Evolutionary conservation across 2,888 invertebrate genomes (phyloP), one percentile per base, ranked within the genome.

Genomic region (Scaptomyza parva): DNA sequence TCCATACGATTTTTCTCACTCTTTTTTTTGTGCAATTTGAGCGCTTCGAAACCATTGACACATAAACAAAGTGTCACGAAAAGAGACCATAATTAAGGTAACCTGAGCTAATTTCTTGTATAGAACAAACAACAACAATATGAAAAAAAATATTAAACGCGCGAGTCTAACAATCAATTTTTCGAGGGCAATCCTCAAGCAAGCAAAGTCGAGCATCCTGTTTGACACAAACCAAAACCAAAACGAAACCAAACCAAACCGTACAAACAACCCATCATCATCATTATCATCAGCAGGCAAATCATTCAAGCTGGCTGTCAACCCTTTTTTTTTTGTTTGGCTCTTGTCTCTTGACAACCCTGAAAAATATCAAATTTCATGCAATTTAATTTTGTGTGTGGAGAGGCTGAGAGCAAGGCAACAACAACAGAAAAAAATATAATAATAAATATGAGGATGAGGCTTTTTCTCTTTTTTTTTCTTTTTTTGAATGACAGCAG

Each of bases 291-390:
- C 28, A 45, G 3, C 45, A 18, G 30, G 47, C 35, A 45, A 54
- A 39, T 39, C 53, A 58, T 44, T 60, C 39, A 41, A 47, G 45
- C 45, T 30, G 54, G 14, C 54, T 50, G 65, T 24, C 63, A 72
- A 76, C 81, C 88, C 77, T 86, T 82, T 28, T 41, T 53, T 47
- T 11, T 18, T 58, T 1, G 66, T 48, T 14, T 8, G n/a, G n/a
- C 33, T 33, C 35, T 35, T 17, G 37, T 37, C 37, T 17, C 37
- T 37, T 70, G 80, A 78, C 83, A 82, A 55, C 71, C 77, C 73
- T 58, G 40, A 47, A 77, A 88, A 88, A 87, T 87, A 85, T 85
- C 88, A 87, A 88, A 88, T 85, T 85, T 88, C 84, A 87, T 76
- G 88, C 88, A 81, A 81, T 85, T 87, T 87, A 85, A 85, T 88